Evolutionary conservation across 2,888 invertebrate genomes (phyloP).

Genomic region (Portevinia maculata): DNA sequence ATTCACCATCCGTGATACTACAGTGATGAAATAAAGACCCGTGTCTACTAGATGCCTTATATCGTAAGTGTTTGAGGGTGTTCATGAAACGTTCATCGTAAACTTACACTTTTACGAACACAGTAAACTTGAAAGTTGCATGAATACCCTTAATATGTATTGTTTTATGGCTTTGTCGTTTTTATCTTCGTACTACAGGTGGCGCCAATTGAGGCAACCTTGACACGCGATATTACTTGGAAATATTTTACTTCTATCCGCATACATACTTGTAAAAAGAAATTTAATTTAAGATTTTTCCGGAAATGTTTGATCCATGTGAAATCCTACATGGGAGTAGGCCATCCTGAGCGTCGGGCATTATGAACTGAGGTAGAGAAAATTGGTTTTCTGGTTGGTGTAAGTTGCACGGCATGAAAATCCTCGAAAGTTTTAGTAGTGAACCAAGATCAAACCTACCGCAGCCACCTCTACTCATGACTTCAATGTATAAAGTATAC

Average conservation of each 20-base stretch:
- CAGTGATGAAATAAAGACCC: too few species aligned
- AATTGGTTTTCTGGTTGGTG: neutral
- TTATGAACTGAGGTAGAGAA: neutral
- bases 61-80: too few species aligned
- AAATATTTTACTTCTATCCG: conserved; percentile 4
- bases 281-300: conserved; percentile 24
- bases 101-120: too few species aligned
- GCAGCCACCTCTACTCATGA: too few species aligned
- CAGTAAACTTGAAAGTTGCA: too few species aligned
- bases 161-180: conserved; percentile 20
- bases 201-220: conserved; percentile 57
- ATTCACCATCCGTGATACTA: too few species aligned
- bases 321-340: neutral
- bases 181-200: conserved; percentile 33
- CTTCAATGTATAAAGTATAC: too few species aligned
- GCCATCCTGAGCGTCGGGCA: neutral
- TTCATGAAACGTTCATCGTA: too few species aligned
- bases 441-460: too few species aligned
- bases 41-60: too few species aligned
- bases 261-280: neutral
- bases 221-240: conserved; percentile 57
- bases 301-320: conserved; percentile 3
- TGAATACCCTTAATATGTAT: too few species aligned
- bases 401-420: too few species aligned
- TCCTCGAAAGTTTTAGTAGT: conserved; percentile 23